phyloP scores from a whole-genome alignment of 2,797 vertebrate genomes.

The Danio jaintianensis region DNA sequence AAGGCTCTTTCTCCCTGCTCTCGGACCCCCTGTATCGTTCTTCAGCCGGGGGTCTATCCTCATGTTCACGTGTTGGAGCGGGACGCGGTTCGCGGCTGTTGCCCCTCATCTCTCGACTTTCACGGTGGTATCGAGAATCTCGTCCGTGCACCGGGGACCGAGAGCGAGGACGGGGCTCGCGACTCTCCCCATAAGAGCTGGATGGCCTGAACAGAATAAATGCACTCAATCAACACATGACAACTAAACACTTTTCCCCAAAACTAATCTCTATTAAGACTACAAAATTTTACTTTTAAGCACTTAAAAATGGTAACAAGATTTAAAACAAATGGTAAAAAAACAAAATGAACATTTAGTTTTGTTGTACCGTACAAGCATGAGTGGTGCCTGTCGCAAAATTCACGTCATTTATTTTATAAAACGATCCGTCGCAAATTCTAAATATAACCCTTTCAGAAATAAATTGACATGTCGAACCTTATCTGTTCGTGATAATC shows the following conservation, averaged over 20 bases:
- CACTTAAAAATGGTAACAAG: not conserved
- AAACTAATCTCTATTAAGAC: not conserved
- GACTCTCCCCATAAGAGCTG: conserved; percentile 72
- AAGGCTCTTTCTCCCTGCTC: conserved; percentile 77
- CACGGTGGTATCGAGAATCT: conserved; percentile 83
- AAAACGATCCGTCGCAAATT: not conserved
- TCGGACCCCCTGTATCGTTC: conserved; percentile 62
- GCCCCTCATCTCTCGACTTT: conserved; percentile 76
- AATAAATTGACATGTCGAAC: not conserved
- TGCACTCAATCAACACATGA: conserved; percentile 19
- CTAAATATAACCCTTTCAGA: not conserved
- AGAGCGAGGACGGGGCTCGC: conserved; percentile 78
- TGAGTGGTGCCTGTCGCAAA: not conserved
- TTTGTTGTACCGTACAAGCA: too few relatives aligned
- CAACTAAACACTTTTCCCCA: not conserved
- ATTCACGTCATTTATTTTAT: not conserved
- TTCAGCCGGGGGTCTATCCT: conserved; percentile 54
- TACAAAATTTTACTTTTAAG: not conserved
- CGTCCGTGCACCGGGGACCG: conserved; percentile 76
- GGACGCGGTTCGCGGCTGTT: conserved; percentile 68
- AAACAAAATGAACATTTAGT: not conserved
- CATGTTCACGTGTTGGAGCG: conserved; percentile 73
- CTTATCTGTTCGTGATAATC: not conserved
- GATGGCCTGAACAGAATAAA: conserved; percentile 68
- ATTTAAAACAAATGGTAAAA: not conserved